Evolutionary conservation across 2,888 invertebrate genomes (phyloP).

Genomic region (Drosophila falleni): DNA sequence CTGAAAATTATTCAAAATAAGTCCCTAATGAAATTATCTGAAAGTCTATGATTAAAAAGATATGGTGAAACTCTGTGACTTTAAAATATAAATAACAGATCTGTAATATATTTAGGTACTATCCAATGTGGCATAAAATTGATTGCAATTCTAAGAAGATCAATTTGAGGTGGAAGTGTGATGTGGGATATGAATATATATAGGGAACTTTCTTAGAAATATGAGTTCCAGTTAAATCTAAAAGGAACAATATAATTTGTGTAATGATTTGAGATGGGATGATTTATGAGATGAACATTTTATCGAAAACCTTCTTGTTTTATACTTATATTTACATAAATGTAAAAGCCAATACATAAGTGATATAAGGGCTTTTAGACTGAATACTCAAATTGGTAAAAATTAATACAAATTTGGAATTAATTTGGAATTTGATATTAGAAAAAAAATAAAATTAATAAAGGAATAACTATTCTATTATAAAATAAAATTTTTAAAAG

Average conservation of each 20-base stretch:
- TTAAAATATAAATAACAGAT: background rate
- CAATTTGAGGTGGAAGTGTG: background rate
- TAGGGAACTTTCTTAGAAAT: background rate
- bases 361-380: too few species aligned
- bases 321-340: too few species aligned
- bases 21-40: too few species aligned
- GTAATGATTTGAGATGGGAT: background rate
- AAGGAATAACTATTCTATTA: background rate
- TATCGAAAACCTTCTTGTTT: too few species aligned
- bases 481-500: background rate
- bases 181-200: background rate
- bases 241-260: background rate
- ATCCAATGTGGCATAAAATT: background rate
- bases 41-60: too few species aligned
- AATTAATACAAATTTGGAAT: background rate
- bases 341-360: too few species aligned
- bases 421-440: background rate
- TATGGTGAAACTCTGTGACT: background rate
- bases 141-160: background rate
- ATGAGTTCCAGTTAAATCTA: background rate
- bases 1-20: too few species aligned
- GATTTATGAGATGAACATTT: too few species aligned
- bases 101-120: background rate
- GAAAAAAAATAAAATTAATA: background rate
- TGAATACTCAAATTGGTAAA: too few species aligned